Percentiles rank a stretch among this genome's conserved stretches.
Evolutionary conservation across 1,140 invertebrate genomes (phyloP).

Genomic region (Drosophila kepulauana): DNA sequence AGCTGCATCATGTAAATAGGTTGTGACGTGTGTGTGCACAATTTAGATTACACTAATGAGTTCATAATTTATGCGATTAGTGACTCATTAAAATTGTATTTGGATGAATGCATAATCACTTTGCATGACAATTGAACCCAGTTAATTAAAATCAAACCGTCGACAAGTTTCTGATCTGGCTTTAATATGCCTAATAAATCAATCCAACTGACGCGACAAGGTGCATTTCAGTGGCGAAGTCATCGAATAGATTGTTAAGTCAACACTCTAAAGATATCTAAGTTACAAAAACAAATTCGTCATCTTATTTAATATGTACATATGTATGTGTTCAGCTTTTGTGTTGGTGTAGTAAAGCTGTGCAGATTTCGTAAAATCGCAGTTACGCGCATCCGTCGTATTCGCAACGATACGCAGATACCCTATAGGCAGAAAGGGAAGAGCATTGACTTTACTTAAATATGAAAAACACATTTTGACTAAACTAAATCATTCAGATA

Average conservation of each 20-base stretch:
- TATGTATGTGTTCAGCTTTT: neutral
- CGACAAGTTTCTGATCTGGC: slow-evolving; percentile 1
- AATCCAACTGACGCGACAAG: slow-evolving; percentile 20
- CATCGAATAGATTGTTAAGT: neutral
- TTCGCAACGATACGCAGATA: slow-evolving; percentile 21
- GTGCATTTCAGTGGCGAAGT: neutral
- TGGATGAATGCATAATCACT: slow-evolving; percentile 5
- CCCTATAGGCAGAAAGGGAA: neutral
- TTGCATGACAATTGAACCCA: slow-evolving; percentile 8
- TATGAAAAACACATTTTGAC: neutral
- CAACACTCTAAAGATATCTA: neutral
- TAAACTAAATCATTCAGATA: too few relatives aligned
- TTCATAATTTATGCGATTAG: slow-evolving; percentile 12
- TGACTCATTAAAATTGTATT: slow-evolving; percentile 3
- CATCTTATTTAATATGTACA: slow-evolving; percentile 15
- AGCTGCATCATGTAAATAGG: neutral
- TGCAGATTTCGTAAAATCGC: slow-evolving; percentile 45
- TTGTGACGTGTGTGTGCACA: too few relatives aligned
- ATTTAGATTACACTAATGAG: slow-evolving; percentile 4
- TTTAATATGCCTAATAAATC: slow-evolving; percentile 29
- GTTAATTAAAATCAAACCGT: slow-evolving; percentile 8
- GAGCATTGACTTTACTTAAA: neutral
- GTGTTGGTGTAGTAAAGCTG: slow-evolving; percentile 13
- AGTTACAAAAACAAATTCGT: slow-evolving; percentile 5
- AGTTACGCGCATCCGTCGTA: slow-evolving; percentile 41